Conservation (phyloP, 2,797 vertebrate species). For the Alectoris magna region DNA sequence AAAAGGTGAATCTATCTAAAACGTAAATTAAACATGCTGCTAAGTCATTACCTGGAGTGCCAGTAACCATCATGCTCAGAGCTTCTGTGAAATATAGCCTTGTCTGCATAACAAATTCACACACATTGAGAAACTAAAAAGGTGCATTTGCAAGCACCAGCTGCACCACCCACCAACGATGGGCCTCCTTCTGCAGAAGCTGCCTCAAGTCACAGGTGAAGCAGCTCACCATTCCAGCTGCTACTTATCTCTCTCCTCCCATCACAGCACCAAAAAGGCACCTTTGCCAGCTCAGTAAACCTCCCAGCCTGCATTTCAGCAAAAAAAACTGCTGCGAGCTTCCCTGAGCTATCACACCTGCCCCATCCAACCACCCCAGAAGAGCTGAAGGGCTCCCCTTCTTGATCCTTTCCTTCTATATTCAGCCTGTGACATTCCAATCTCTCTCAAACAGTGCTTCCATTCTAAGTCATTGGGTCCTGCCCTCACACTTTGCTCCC, state of each 20-base stretch:
- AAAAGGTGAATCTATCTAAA: neutral
- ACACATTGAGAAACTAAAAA: neutral
- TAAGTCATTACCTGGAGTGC: neutral
- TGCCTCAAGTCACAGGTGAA: neutral
- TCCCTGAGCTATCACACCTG: neutral
- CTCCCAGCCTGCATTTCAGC: neutral
- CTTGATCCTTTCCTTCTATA: neutral
- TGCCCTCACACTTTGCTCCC: neutral
- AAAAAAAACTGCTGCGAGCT: neutral
- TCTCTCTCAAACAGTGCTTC: neutral
- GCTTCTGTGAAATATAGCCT: neutral
- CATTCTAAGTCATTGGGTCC: rapidly evolving
- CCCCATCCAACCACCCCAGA: neutral
- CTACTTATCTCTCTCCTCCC: neutral
- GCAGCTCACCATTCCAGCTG: slow-evolving; percentile 4
- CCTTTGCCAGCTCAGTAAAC: neutral
- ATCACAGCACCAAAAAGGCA: neutral
- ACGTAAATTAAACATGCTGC: neutral
- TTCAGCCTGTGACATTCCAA: neutral
- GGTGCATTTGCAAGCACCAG: neutral
- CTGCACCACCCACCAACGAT: neutral
- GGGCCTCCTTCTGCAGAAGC: neutral
- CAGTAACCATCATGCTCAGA: neutral
- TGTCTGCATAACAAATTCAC: neutral
- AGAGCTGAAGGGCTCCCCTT: neutral